Conservation (phyloP, 2,113 vertebrate genomes). For the Saccopteryx leptura region DNA sequence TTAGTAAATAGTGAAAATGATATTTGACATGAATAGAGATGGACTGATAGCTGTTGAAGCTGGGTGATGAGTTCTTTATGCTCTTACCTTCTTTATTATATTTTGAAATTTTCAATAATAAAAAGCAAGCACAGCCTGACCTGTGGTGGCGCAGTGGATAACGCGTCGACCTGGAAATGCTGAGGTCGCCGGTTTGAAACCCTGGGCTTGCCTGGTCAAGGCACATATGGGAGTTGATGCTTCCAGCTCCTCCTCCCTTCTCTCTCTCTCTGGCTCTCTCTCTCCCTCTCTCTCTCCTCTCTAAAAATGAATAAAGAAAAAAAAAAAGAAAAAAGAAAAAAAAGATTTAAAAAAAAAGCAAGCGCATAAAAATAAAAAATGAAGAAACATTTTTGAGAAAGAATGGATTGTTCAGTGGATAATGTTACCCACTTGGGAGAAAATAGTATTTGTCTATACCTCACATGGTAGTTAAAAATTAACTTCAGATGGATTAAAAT, state of each 20-base stretch:
- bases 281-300: too few relatives aligned
- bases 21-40: neutral
- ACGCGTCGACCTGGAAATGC: too few relatives aligned
- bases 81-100: neutral
- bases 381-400: slow-evolving; percentile 24
- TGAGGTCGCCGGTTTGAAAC: too few relatives aligned
- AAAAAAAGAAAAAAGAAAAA: too few relatives aligned
- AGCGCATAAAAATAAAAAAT: neutral
- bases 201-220: too few relatives aligned
- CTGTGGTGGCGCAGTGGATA: too few relatives aligned
- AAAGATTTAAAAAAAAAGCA: too few relatives aligned
- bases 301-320: too few relatives aligned
- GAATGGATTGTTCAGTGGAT: neutral
- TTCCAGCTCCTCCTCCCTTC: too few relatives aligned
- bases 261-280: too few relatives aligned
- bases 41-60: neutral
- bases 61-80: neutral
- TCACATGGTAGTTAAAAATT: neutral
- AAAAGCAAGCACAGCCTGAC: neutral
- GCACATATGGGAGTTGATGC: too few relatives aligned
- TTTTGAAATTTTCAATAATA: slow-evolving; percentile 14
- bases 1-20: neutral
- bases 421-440: neutral
- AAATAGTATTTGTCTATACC: neutral
- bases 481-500: slow-evolving; percentile 36